phyloP scores from a whole-genome alignment of 64 coral and sea anemone species.

The Pachyseris speciosa region DNA sequence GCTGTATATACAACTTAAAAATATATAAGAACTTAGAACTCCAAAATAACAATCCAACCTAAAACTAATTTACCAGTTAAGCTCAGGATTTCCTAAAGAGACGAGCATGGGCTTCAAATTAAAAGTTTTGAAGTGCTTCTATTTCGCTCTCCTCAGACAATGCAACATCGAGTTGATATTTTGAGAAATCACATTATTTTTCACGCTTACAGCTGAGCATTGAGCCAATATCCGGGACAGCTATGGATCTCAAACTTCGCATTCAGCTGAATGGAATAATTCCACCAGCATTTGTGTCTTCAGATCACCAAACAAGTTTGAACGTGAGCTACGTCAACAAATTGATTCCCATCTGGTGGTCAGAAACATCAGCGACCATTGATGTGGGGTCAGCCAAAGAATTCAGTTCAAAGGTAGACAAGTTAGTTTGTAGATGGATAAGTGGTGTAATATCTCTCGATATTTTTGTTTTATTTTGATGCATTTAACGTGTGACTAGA shows the following conservation, averaged over 20 bases:
- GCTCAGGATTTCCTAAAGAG: too few species aligned
- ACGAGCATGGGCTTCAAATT: not conserved
- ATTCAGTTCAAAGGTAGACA: conserved; percentile 1
- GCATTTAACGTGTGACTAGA: too few species aligned
- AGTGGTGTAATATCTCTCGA: not conserved
- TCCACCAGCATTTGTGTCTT: not conserved
- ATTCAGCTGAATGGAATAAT: conserved; percentile 50
- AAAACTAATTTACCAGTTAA: too few species aligned
- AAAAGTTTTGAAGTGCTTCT: not conserved
- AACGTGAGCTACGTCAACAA: not conserved
- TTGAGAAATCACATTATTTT: not conserved
- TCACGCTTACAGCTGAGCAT: conserved; percentile 26
- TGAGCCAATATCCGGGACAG: conserved; percentile 47
- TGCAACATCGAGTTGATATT: not conserved
- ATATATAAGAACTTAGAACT: too few species aligned
- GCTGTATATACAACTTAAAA: too few species aligned
- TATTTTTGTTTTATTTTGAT: too few species aligned
- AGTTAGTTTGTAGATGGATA: not conserved
- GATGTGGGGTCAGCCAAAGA: not conserved
- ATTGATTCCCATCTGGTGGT: conserved; percentile 37
- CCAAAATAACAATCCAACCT: too few species aligned
- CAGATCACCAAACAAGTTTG: not conserved
- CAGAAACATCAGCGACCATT: not conserved
- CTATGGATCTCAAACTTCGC: conserved; percentile 41
- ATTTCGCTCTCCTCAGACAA: not conserved